These are phyloP conservation scores for Trematomus loennbergii DNA, from an alignment of 2,113 vertebrate genomes.

Conservation along the genomic window DNA sequence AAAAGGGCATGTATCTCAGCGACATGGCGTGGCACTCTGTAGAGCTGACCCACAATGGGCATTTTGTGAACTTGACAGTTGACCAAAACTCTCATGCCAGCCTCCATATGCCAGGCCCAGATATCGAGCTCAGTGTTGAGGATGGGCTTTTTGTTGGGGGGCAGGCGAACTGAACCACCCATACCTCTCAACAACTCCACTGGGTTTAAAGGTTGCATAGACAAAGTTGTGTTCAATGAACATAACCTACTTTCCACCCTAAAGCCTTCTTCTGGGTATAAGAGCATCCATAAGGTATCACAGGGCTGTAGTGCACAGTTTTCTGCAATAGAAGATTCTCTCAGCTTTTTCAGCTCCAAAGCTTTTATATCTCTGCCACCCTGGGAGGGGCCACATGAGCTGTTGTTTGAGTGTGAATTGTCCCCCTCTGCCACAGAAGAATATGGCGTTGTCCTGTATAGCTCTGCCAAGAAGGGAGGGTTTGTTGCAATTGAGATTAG, in stretches of 20 bases:
- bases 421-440: slow-evolving; percentile 74
- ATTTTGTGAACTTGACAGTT: slow-evolving; percentile 81
- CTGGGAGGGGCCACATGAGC: slow-evolving; percentile 80
- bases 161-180: slow-evolving; percentile 73
- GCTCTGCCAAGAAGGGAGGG: slow-evolving; percentile 79
- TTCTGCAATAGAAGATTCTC: slow-evolving; percentile 86
- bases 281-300: slow-evolving; percentile 88
- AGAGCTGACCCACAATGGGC: slow-evolving; percentile 80
- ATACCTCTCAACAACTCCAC: slow-evolving; percentile 69
- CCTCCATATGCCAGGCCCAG: slow-evolving; percentile 77
- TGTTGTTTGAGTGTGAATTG: slow-evolving; percentile 84
- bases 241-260: slow-evolving; percentile 86
- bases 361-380: slow-evolving; percentile 86
- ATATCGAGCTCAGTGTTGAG: slow-evolving; percentile 83
- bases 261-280: slow-evolving; percentile 85
- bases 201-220: slow-evolving; percentile 88
- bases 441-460: slow-evolving; percentile 87
- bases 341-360: slow-evolving; percentile 91
- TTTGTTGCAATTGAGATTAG: slow-evolving; percentile 89
- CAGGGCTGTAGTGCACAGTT: slow-evolving; percentile 89
- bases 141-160: slow-evolving; percentile 88
- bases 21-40: slow-evolving; percentile 89
- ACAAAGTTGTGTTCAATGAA: slow-evolving; percentile 87
- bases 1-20: slow-evolving; percentile 79
- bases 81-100: slow-evolving; percentile 80